Evolutionary conservation across 2,113 vertebrate genomes (phyloP), one percentile per base, ranked within the genome.

Genomic region (Caloenas nicobarica): DNA sequence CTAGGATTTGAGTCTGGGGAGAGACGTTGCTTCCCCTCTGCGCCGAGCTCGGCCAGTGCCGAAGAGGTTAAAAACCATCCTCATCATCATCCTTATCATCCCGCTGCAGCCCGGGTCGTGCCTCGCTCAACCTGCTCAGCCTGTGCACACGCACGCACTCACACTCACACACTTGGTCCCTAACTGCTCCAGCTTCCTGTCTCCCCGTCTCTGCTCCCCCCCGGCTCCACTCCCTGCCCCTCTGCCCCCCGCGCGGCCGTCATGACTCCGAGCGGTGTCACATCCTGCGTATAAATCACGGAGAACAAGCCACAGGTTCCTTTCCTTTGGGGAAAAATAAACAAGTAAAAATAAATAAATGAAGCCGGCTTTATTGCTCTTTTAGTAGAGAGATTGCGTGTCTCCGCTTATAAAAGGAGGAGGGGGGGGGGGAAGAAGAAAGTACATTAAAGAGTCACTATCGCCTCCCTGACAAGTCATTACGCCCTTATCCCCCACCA

Each of bases 401-500:
- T 68, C 34, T 11, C n/a, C 66, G 23, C 92, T 95, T 82, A 60
- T 57, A 82, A 87, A 88, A 80, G 66, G 16, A 5, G 0, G 25
- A 40, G n/a, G 26, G 44, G 13, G 14, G 12, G 25, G n/a, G 21
- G 11, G 7, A 13, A 14, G 24, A 58, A 73, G 72, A 69, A 77
- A 50, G 93, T 76, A 71, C 81, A 51, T 90, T 96, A 96, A 90
- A 80, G 91, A 95, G 87, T 91, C 92, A 53, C 72, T 89, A 90
- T 72, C 31, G n/a, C 72, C 93, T 92, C 81, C 88, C 89, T 31
- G 86, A 87, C 93, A 95, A 96, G 96, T 90, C 96, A 96, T 95
- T 97, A 93, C 48, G 64, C 95, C 95, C 97, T 96, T 95, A 97
- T 92, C 95, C 94, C 22, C 92, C 92, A 68, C 93, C 96, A 97